These are phyloP conservation scores for Muntiacus muntjak DNA, from an alignment of 2,113 vertebrate species.

Conservation along the genomic window DNA sequence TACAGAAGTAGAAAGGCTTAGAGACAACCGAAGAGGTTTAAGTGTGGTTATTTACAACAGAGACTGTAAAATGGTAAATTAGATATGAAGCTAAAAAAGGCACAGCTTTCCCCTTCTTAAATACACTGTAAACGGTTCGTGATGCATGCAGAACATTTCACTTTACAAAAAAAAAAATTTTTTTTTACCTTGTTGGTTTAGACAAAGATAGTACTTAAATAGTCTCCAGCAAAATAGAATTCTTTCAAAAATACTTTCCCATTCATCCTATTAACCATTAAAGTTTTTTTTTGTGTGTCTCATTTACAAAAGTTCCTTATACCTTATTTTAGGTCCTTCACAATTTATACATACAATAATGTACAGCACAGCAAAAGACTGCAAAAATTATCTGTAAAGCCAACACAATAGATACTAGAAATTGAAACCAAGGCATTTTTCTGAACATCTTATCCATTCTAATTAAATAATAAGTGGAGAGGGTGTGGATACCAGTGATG, in stretches of 20 bases:
- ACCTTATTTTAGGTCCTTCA: constrained; percentile 89
- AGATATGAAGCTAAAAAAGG: constrained; percentile 99
- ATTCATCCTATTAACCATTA: constrained; percentile 96
- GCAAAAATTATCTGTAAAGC: constrained; percentile 89
- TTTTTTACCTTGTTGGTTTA: constrained; percentile 91
- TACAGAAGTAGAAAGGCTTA: constrained; percentile 87
- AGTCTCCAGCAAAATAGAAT: constrained; percentile 99
- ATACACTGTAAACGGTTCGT: constrained; percentile 99
- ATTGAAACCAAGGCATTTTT: constrained; percentile 85
- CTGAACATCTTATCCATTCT: constrained; percentile 82
- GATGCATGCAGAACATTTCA: constrained; percentile 99
- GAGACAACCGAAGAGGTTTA: constrained; percentile 88
- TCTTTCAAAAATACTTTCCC: constrained; percentile 99
- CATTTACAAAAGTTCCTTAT: constrained; percentile 90
- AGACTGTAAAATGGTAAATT: constrained; percentile 96
- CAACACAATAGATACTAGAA: constrained; percentile 89
- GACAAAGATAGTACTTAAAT: constrained; percentile 99
- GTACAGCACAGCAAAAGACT: constrained; percentile 90
- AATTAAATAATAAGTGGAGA: constrained; percentile 85
- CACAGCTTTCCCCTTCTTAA: constrained; percentile 99
- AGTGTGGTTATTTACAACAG: constrained; percentile 97
- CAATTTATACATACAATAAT: constrained; percentile 90
- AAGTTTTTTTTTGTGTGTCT: constrained; percentile 82
- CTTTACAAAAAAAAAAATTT: constrained; percentile 92
- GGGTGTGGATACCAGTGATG: constrained; percentile 77